A percentile compares a stretch with the other conserved stretches of the same genome.
phyloP scores from a whole-genome alignment of 2,888 invertebrate species.

The Diabrotica balteata region DNA sequence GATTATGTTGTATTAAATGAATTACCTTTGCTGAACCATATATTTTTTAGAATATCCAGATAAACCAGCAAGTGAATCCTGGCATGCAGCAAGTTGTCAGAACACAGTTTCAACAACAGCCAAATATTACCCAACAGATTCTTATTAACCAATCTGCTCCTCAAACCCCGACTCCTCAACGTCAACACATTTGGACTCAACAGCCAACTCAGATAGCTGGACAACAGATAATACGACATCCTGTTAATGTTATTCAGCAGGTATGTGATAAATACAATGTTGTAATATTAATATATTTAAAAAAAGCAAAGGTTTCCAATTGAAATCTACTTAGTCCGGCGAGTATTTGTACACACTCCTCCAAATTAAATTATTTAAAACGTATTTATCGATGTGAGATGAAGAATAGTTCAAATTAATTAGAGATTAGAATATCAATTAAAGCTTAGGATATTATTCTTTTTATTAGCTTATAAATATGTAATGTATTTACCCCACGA shows the following conservation, averaged over 20 bases:
- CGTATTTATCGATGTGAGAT: too few relatives aligned
- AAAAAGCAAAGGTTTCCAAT: too few relatives aligned
- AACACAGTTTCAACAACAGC: constrained; percentile 46
- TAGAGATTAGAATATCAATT: too few relatives aligned
- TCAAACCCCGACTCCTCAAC: constrained; percentile 32
- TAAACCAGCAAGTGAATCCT: constrained; percentile 16
- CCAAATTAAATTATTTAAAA: too few relatives aligned
- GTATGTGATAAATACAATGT: neutral
- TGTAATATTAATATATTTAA: too few relatives aligned
- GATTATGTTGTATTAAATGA: neutral
- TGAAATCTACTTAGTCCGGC: too few relatives aligned
- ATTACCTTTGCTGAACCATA: neutral
- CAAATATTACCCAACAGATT: constrained; percentile 35
- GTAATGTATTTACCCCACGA: too few relatives aligned
- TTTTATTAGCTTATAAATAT: too few relatives aligned
- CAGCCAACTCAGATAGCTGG: constrained; percentile 45
- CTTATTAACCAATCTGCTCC: constrained; percentile 50
- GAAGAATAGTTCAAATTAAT: too few relatives aligned
- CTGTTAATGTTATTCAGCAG: constrained; percentile 64
- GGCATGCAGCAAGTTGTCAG: constrained; percentile 45
- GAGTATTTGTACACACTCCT: too few relatives aligned
- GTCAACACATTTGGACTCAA: constrained; percentile 48
- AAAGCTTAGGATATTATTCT: too few relatives aligned
- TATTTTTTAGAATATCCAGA: constrained; percentile 4
- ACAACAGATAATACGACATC: constrained; percentile 57